These are phyloP conservation scores for Druon quercuslanigerum DNA, from an alignment of 1,140 invertebrate species.

Conservation along the genomic window DNA sequence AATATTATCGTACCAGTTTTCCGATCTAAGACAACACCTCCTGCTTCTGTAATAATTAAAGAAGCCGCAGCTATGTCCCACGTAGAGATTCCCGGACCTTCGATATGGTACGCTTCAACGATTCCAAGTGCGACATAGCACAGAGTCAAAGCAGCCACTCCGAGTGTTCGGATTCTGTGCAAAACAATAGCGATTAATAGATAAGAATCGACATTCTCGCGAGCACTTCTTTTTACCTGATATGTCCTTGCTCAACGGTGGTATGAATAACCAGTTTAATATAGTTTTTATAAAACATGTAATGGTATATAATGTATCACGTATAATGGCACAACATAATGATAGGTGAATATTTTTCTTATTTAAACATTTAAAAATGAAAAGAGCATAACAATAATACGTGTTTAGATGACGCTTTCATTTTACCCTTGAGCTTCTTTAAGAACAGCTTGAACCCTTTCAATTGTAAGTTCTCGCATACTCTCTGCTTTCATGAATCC, in stretches of 20 bases:
- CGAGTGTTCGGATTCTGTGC: conserved; percentile 82
- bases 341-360: no score
- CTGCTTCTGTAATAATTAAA: conserved; percentile 88
- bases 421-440: conserved; percentile 64
- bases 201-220: background rate
- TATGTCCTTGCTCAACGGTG: background rate
- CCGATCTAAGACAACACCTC: conserved; percentile 85
- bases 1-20: conserved; percentile 76
- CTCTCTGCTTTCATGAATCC: conserved; percentile 65
- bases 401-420: no score
- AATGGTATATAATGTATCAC: no score
- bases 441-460: conserved; percentile 61
- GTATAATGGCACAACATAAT: no score
- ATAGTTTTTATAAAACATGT: background rate
- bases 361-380: no score
- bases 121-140: conserved; percentile 84
- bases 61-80: conserved; percentile 86
- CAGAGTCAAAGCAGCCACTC: conserved; percentile 85
- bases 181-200: conserved; percentile 34
- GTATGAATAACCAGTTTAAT: background rate
- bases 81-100: conserved; percentile 85
- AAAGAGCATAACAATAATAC: no score
- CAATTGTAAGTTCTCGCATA: conserved; percentile 61
- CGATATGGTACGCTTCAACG: conserved; percentile 85
- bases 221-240: background rate